These are phyloP conservation scores for Gephyroberyx darwinii DNA, from an alignment of 2,797 vertebrate species.

Conservation along the genomic window DNA sequence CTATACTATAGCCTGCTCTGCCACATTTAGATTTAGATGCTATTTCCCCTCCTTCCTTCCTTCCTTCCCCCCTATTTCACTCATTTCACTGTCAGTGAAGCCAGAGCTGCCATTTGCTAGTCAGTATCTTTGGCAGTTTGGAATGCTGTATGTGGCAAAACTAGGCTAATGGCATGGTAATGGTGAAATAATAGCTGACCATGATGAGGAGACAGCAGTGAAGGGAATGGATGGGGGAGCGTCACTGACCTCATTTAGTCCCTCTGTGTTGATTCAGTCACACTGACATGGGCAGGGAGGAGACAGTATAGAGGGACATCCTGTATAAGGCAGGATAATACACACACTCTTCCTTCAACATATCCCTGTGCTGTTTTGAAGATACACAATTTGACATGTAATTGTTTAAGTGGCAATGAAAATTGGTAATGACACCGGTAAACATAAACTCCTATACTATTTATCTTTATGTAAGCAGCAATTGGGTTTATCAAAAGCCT, in stretches of 20 bases:
- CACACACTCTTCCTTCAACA: neutral
- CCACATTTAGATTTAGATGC: conserved; percentile 50
- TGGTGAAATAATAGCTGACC: conserved; percentile 61
- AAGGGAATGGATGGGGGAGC: conserved; percentile 46
- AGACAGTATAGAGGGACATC: neutral
- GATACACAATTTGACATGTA: conserved; percentile 25
- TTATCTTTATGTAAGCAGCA: conserved; percentile 53
- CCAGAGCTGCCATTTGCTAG: conserved; percentile 51
- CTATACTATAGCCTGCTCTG: neutral
- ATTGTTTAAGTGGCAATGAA: conserved; percentile 49
- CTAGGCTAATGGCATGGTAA: conserved; percentile 62
- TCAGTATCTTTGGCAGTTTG: conserved; percentile 44
- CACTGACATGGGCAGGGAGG: conserved; percentile 24
- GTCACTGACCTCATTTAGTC: conserved; percentile 67
- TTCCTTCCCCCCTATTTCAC: conserved; percentile 11
- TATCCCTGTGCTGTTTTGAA: conserved; percentile 10
- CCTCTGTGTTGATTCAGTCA: conserved; percentile 50
- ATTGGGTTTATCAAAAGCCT: conserved; percentile 53
- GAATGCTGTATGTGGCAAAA: conserved; percentile 44
- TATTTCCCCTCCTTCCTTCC: neutral
- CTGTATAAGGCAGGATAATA: neutral
- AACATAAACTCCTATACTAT: conserved; percentile 22
- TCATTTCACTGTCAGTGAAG: conserved; percentile 41
- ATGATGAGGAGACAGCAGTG: conserved; percentile 51
- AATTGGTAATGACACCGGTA: conserved; percentile 47